Base-by-base conservation (phyloP, 2,797 vertebrate genomes). In the Columba guinea region DNA sequence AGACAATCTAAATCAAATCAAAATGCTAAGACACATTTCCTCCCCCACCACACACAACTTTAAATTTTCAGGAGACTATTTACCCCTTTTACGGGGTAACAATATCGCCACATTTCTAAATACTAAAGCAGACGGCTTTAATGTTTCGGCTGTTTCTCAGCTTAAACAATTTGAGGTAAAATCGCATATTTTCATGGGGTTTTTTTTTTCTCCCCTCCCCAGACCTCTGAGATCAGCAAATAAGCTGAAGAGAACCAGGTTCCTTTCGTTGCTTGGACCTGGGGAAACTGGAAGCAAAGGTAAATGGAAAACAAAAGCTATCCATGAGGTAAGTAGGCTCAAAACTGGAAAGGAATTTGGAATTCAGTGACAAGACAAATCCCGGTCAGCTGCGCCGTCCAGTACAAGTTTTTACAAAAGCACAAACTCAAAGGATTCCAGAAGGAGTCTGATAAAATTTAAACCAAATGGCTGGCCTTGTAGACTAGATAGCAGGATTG, bases 151-250 rank as follows among this genome's bases (percentile, higher is more conserved):
- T 69, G 21, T 27, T 91, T 51, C 58, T 86, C 60, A 78, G 67
- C n/a, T 65, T 24, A 32, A 65, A 70, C 13, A 46, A 8, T 35
- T 22, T 56, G 49, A 51, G 34, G 24, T 22, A 80, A 89, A 84
- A 1, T 4, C 64, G 51, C 5, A 1, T 11, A 26, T 90, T 87
- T 89, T 37, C 17, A 39, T 0, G 6, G 2, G 44, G 1, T 0
- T 30, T 51, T 46, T 37, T 28, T 56, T 41, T 14, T 24, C 0
- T 2, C 5, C 5, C 1, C 7, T 13, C 8, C 26, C 16, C 37
- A 62, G 55, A 64, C 13, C 21, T 74, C 41, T 4, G 20, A 46
- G 70, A 41, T 76, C 63, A 80, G 44, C 52, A 63, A 78, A 46
- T 26, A 77, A 73, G 20, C 39, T 44, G 75, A 80, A 30, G 30